Conservation (phyloP, 2,113 vertebrate genomes). For the Rhinichthys klamathensis region DNA sequence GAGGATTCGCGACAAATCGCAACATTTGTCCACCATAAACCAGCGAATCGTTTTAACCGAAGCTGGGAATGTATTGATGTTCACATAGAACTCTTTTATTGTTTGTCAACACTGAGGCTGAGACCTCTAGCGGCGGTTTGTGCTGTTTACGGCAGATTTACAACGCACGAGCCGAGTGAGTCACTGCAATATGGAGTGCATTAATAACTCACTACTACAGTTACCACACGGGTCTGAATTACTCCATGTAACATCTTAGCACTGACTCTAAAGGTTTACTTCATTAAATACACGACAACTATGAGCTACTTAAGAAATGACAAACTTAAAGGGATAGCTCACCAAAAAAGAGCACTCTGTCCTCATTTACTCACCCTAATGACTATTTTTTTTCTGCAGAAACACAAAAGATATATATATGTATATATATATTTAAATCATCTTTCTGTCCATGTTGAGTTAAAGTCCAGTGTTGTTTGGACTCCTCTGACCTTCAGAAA, state of each 20-base stretch:
- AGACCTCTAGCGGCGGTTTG: constrained; percentile 48
- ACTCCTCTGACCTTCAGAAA: constrained; percentile 2
- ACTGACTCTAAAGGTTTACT: not conserved
- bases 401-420: not conserved
- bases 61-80: constrained; percentile 12
- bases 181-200: constrained; percentile 32
- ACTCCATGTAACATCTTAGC: not conserved
- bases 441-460: no score
- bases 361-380: not conserved
- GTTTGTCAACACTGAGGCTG: constrained; percentile 38
- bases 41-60: not conserved
- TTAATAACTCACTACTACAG: constrained; percentile 22
- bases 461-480: not conserved
- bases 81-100: constrained; percentile 41
- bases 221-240: not conserved
- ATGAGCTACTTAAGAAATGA: not conserved
- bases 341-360: not conserved
- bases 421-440: no score
- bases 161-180: constrained; percentile 13
- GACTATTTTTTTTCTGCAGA: not conserved
- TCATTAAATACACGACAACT: not conserved
- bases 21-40: constrained; percentile 22
- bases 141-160: constrained; percentile 26
- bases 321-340: not conserved
- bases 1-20: not conserved